Evolutionary conservation across 2,888 invertebrate genomes (phyloP), one percentile per base, ranked within the genome.

Genomic region (Agrotis segetum): DNA sequence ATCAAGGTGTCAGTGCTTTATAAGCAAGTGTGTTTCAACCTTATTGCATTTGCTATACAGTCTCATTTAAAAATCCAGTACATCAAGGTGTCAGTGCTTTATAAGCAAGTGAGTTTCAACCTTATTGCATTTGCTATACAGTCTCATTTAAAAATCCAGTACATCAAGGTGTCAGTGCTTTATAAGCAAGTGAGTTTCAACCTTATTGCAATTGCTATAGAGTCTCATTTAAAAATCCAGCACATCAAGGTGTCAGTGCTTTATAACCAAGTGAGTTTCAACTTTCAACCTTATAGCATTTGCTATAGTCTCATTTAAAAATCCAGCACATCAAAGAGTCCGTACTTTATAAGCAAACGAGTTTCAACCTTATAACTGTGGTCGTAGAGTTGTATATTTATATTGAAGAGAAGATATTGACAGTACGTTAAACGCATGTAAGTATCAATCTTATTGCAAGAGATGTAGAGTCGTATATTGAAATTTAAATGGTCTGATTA

Each of bases 51-150:
- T 29, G 0, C 0, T 0, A 16, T 75, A 56, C 16, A 55, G 67
- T 67, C 19, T 19, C 29, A 46, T 55, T 1, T 7, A 44, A 19
- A n/a, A n/a, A n/a, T n/a, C n/a, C n/a, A n/a, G n/a, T n/a, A n/a
- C n/a, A n/a, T n/a, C n/a, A n/a, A n/a, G n/a, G n/a, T n/a, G n/a
- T n/a, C n/a, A n/a, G n/a, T n/a, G n/a, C n/a, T n/a, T n/a, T n/a
- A n/a, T n/a, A n/a, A 99, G 99, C 97, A 99, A 99, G 99, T 99
- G 97, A 98, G 99, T 98, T 49, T 24, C 49, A 7, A 72, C 52
- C 49, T 46, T 77, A 64, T 71, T 24, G 7, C 1, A 17, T 50
- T 62, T 29, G 0, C 0, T 0, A 16, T 75, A 56, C 16, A 55
- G 67, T 67, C 19, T 19, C 29, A 46, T 55, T 1, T 6, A 44